Percentiles rank a stretch among this genome's conserved stretches.
Conservation (phyloP, 2,888 invertebrate genomes). For the Petrolisthes cinctipes region DNA sequence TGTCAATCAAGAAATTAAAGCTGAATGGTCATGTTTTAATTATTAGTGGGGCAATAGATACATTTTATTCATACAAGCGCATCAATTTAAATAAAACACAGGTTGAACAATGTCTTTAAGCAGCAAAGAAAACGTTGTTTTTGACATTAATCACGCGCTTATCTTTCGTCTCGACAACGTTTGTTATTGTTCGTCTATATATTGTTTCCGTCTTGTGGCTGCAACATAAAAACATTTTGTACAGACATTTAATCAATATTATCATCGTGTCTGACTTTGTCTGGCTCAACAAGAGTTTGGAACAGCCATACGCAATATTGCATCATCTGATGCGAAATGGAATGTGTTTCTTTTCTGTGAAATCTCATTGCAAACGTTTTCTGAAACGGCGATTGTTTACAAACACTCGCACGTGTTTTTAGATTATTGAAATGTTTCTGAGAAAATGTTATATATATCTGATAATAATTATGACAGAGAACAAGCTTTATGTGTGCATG, state of each 20-base stretch:
- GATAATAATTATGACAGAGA: neutral
- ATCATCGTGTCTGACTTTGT: too few species aligned
- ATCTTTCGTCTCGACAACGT: conserved; percentile 13
- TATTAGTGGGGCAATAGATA: too few species aligned
- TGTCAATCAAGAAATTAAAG: too few species aligned
- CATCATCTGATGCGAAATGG: conserved; percentile 41
- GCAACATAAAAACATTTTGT: too few species aligned
- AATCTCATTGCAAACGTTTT: conserved; percentile 46
- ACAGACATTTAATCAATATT: too few species aligned
- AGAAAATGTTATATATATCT: neutral
- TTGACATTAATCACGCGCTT: conserved; percentile 10
- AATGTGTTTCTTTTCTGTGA: conserved; percentile 44
- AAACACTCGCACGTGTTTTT: conserved; percentile 44
- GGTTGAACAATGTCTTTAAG: too few species aligned
- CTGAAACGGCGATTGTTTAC: conserved; percentile 53
- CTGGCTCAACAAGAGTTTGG: too few species aligned
- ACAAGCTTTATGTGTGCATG: neutral
- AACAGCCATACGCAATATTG: conserved; percentile 17
- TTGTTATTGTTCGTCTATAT: conserved; percentile 4
- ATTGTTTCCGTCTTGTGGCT: neutral
- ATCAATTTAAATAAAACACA: too few species aligned
- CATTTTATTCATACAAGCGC: too few species aligned
- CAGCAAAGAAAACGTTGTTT: neutral
- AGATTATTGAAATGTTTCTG: neutral
- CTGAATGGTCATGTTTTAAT: too few species aligned